Percentiles rank a stretch among this genome's conserved stretches.
Conservation (phyloP, 1,140 invertebrate genomes). For the Drosophila elegans region DNA sequence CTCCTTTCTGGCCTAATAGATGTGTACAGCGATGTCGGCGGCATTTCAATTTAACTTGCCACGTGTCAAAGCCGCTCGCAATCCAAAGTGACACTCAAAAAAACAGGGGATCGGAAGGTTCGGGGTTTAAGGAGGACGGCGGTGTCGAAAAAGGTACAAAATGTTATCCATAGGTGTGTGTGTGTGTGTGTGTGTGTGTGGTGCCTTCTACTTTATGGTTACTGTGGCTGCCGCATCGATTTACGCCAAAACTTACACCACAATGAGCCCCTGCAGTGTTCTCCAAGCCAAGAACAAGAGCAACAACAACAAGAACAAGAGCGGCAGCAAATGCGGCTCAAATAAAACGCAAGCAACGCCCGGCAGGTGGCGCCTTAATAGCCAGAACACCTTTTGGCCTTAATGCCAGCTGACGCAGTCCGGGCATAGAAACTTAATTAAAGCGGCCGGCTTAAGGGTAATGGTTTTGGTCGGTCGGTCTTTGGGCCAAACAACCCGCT, state of each 20-base stretch:
- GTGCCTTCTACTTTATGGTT: conserved; percentile 69
- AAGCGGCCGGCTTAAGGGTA: conserved; percentile 5
- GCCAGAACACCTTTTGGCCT: conserved; percentile 48
- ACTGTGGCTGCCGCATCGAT: conserved; percentile 77
- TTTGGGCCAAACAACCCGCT: too few species aligned
- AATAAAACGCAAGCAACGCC: conserved; percentile 61
- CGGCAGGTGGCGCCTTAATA: conserved; percentile 61
- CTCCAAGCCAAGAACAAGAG: neutral
- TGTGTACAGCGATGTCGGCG: conserved; percentile 73
- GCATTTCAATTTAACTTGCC: conserved; percentile 80
- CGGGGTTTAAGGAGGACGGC: neutral
- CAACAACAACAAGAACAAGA: neutral
- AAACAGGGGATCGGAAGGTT: conserved; percentile 1
- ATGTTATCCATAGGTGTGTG: conserved; percentile 11
- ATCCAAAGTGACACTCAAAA: conserved; percentile 76
- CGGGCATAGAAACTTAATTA: conserved; percentile 64
- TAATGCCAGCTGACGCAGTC: conserved; percentile 62
- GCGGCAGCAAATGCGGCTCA: conserved; percentile 20
- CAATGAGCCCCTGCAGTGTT: conserved; percentile 60
- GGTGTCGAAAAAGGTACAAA: conserved; percentile 6
- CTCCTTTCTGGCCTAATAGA: conserved; percentile 56
- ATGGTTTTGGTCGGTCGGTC: neutral
- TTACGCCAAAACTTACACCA: conserved; percentile 75
- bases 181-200: conserved; percentile 32
- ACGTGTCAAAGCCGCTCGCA: conserved; percentile 75